Evolutionary conservation across 2,888 invertebrate genomes (phyloP).

Genomic region (Achlya flavicornis): DNA sequence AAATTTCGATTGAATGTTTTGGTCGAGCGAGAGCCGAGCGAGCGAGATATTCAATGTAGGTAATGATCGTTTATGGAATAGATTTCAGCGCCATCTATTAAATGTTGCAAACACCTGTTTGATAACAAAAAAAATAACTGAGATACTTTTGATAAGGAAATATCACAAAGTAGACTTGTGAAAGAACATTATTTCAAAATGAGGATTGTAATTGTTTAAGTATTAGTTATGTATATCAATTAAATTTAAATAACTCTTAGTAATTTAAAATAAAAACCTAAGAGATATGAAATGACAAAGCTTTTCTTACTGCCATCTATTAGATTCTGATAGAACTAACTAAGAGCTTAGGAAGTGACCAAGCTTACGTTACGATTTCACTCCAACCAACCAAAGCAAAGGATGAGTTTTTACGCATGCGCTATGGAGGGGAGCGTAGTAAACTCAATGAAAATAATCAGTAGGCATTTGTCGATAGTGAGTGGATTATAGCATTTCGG

Average conservation of each 20-base stretch:
- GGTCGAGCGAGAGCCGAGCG: conserved; percentile 41
- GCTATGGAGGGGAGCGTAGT: conserved; percentile 68
- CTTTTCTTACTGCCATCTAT: conserved; percentile 39
- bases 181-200: not conserved
- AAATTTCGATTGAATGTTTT: conserved; percentile 70
- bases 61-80: conserved; percentile 58
- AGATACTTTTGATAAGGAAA: not conserved
- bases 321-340: conserved; percentile 19
- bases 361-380: conserved; percentile 21
- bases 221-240: not conserved
- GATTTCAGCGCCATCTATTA: conserved; percentile 49
- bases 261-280: not conserved
- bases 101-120: not conserved
- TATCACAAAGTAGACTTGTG: not conserved
- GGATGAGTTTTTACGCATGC: conserved; percentile 71
- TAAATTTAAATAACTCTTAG: not conserved
- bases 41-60: conserved; percentile 35
- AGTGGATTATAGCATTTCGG: conserved; percentile 16
- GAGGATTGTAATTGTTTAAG: too few species aligned
- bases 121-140: too few species aligned
- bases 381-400: conserved; percentile 49
- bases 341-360: conserved; percentile 23
- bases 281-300: not conserved
- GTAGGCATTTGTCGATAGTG: conserved; percentile 54
- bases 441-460: conserved; percentile 61